Conservation (phyloP, 2,888 invertebrate species). For the Heteropelma amictum region DNA sequence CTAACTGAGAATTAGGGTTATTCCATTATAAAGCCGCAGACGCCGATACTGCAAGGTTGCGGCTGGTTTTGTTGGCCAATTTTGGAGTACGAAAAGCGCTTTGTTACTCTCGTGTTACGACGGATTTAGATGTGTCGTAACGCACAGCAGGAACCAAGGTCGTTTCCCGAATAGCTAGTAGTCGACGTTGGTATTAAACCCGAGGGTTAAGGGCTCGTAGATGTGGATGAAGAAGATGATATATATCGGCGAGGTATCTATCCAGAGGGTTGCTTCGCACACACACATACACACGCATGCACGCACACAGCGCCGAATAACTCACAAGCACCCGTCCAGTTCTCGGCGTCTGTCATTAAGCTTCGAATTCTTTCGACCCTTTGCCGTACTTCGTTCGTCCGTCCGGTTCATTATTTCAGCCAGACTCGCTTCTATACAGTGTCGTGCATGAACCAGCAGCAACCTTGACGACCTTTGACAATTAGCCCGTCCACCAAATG, state of each 20-base stretch:
- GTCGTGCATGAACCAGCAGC: constrained; percentile 10
- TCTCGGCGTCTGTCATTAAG: constrained; percentile 46
- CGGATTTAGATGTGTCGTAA: constrained; percentile 26
- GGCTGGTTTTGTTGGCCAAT: constrained; percentile 42
- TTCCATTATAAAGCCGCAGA: constrained; percentile 48
- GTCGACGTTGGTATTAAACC: constrained; percentile 35
- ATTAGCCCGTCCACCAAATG: constrained; percentile 36
- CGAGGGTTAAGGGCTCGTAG: not conserved
- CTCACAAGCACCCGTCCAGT: constrained; percentile 8
- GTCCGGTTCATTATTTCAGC: constrained; percentile 41
- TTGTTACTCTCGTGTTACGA: not conserved
- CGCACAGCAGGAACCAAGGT: constrained; percentile 22
- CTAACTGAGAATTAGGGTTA: constrained; percentile 56
- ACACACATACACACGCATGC: not conserved
- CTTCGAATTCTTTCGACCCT: constrained; percentile 40
- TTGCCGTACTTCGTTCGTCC: not conserved
- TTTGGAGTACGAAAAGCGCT: not conserved
- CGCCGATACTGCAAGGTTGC: constrained; percentile 41
- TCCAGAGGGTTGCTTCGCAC: too few relatives aligned
- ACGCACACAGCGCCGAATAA: constrained; percentile 20
- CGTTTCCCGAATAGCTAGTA: constrained; percentile 10
- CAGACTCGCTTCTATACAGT: not conserved
- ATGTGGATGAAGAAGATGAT: constrained; percentile 8
- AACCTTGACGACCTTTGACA: constrained; percentile 48
- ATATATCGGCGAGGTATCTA: too few relatives aligned